Evolutionary conservation across 1,140 invertebrate species (phyloP).

Genomic region (Megalopta genalis): DNA sequence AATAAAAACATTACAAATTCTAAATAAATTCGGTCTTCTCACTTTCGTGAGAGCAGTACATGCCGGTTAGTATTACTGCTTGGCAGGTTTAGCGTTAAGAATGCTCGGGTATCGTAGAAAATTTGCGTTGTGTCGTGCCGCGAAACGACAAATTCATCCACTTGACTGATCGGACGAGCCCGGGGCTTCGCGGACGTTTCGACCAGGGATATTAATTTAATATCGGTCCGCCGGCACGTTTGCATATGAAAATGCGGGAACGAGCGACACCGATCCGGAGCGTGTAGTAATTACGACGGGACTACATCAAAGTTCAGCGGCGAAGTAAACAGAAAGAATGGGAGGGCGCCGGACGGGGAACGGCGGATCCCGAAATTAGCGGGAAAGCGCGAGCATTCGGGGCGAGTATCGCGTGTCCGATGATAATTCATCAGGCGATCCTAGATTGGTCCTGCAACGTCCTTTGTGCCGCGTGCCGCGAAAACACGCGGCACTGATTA

Average conservation of each 20-base stretch:
- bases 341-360: too few relatives aligned
- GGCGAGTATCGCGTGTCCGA: conserved; percentile 13
- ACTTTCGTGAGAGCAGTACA: too few relatives aligned
- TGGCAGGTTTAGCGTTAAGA: too few relatives aligned
- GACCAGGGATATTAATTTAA: not conserved
- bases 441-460: not conserved
- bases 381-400: not conserved
- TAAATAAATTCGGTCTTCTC: too few relatives aligned
- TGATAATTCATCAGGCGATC: conserved; percentile 29
- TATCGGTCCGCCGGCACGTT: not conserved
- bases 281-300: not conserved
- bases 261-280: not conserved
- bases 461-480: conserved; percentile 22
- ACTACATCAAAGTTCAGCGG: not conserved
- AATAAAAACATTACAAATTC: too few relatives aligned
- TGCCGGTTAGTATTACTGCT: too few relatives aligned
- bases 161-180: too few relatives aligned
- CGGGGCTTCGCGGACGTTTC: not conserved
- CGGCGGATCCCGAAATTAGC: conserved; percentile 29
- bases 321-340: not conserved
- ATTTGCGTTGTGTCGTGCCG: too few relatives aligned
- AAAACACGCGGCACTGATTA: conserved; percentile 16
- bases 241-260: not conserved
- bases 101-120: too few relatives aligned
- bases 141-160: too few relatives aligned